Evolutionary conservation across 1,140 invertebrate genomes (phyloP).

Genomic region (Nymphalis io): DNA sequence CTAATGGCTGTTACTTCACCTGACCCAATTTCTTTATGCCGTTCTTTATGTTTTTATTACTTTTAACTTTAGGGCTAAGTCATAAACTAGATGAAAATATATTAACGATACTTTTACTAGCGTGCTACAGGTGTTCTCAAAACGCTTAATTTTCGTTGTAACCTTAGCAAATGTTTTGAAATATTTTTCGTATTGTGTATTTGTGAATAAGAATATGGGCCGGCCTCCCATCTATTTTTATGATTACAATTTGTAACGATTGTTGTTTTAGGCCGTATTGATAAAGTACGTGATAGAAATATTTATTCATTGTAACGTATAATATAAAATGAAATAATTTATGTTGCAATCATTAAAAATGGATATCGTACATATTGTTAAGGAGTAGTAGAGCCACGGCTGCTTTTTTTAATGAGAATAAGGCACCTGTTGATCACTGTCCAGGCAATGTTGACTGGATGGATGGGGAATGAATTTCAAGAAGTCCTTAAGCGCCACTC

Average conservation of each 20-base stretch:
- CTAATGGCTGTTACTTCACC: slow-evolving; percentile 29
- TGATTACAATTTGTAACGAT: too few species aligned
- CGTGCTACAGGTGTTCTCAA: not conserved
- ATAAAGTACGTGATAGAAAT: too few species aligned
- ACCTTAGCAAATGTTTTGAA: not conserved
- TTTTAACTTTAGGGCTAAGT: not conserved
- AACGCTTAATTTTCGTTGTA: not conserved
- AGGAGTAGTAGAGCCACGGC: not conserved
- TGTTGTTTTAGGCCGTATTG: too few species aligned
- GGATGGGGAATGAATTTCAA: not conserved
- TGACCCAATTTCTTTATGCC: slow-evolving; percentile 34
- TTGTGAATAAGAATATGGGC: not conserved
- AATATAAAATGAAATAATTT: too few species aligned
- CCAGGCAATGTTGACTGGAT: not conserved
- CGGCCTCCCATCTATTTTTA: too few species aligned
- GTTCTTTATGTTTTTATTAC: slow-evolving; percentile 28
- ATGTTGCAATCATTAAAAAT: too few species aligned
- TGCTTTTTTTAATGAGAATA: not conserved
- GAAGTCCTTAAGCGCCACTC: not conserved
- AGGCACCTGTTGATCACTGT: not conserved
- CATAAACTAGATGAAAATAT: slow-evolving; percentile 29
- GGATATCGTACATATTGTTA: too few species aligned
- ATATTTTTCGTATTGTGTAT: not conserved
- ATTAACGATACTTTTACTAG: slow-evolving; percentile 23
- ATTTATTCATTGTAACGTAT: too few species aligned